A percentile compares a stretch with the other conserved stretches of the same genome.
These are phyloP conservation scores for Callionymus lyra DNA, from an alignment of 2,113 vertebrate genomes.

Conservation along the genomic window DNA sequence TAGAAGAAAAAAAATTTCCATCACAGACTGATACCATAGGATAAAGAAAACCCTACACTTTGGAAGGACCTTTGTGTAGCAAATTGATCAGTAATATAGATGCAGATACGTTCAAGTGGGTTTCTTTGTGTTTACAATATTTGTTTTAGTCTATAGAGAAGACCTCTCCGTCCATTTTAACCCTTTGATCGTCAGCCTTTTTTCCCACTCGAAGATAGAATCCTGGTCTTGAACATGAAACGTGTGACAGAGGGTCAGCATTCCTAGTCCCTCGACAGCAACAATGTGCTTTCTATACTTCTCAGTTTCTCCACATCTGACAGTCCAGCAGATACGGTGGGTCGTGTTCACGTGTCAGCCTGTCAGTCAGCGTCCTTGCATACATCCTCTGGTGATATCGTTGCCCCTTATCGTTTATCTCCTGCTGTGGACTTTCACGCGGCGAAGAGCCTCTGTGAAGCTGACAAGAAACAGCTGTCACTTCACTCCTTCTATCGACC, in stretches of 20 bases:
- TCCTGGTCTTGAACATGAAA: slow-evolving; percentile 7
- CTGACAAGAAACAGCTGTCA: slow-evolving; percentile 35
- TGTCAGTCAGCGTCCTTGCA: slow-evolving; percentile 7
- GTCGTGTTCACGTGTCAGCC: slow-evolving; percentile 18
- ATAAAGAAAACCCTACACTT: too few species aligned
- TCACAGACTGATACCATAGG: too few species aligned
- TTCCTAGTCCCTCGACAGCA: slow-evolving; percentile 6
- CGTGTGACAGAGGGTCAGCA: neutral
- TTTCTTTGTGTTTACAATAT: neutral
- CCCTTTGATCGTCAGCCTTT: neutral
- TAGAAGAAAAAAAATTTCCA: too few species aligned
- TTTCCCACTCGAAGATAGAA: slow-evolving; percentile 3
- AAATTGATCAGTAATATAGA: too few species aligned
- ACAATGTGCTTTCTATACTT: slow-evolving; percentile 9
- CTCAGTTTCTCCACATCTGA: slow-evolving; percentile 10
- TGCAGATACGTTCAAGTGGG: too few species aligned
- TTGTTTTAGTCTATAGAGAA: too few species aligned
- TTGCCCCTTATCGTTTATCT: slow-evolving; percentile 24
- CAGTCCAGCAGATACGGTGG: slow-evolving; percentile 16
- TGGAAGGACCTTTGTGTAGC: too few species aligned
- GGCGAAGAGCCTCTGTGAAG: slow-evolving; percentile 30
- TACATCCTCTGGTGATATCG: slow-evolving; percentile 15
- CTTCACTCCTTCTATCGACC: slow-evolving; percentile 5
- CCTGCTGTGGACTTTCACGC: slow-evolving; percentile 27
- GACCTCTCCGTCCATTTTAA: too few species aligned